A percentile compares a stretch with the other conserved stretches of the same genome.
Evolutionary conservation across 2,113 vertebrate species (phyloP).

Genomic region (Typhlomys cinereus): DNA sequence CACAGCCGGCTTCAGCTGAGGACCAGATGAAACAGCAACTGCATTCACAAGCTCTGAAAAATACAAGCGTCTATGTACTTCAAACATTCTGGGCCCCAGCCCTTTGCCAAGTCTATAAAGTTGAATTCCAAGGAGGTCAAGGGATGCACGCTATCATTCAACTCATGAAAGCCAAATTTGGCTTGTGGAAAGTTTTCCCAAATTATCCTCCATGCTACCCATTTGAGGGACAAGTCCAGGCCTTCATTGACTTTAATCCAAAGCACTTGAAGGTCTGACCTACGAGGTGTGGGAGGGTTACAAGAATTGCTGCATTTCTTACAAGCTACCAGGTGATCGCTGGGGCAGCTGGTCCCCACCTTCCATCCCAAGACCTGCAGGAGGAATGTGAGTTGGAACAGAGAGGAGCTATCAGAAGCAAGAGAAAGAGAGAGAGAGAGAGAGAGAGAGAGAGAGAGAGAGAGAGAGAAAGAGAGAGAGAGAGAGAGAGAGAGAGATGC

Average conservation of each 20-base stretch:
- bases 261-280: background rate
- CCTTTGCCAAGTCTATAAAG: background rate
- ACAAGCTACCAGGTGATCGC: background rate
- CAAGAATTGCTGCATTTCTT: background rate
- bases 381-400: background rate
- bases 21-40: background rate
- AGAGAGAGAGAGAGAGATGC: background rate
- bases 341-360: background rate
- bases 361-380: background rate
- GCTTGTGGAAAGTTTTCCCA: background rate
- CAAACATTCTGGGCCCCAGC: background rate
- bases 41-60: background rate
- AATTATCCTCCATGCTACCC: background rate
- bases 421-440: background rate
- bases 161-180: background rate
- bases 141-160: background rate
- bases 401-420: background rate
- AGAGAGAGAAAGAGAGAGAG: background rate
- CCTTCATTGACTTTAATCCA: background rate
- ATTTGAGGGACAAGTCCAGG: background rate
- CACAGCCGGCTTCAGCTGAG: background rate
- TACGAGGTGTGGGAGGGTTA: background rate
- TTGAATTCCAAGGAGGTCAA: constrained; percentile 4
- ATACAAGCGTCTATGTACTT: background rate
- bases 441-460: background rate